Conservation (phyloP, 2,797 vertebrate species). For the Parotocinclus haroldoi region DNA sequence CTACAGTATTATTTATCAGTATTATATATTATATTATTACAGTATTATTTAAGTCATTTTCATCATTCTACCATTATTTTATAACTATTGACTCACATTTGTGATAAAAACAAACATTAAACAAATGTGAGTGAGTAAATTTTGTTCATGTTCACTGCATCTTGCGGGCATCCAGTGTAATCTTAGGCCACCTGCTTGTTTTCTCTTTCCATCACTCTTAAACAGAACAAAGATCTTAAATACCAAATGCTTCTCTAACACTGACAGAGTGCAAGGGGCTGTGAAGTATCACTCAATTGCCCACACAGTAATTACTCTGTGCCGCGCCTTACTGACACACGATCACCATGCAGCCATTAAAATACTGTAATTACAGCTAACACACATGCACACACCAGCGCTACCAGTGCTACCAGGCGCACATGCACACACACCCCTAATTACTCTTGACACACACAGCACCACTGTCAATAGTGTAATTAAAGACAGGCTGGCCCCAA, state of each 20-base stretch:
- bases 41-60: too few species aligned
- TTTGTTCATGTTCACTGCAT: not conserved
- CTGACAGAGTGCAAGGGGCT: slow-evolving; percentile 19
- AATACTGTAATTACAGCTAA: slow-evolving; percentile 50
- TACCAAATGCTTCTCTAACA: slow-evolving; percentile 37
- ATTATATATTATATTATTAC: too few species aligned
- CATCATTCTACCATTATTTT: too few species aligned
- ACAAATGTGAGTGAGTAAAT: too few species aligned
- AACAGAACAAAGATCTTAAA: slow-evolving; percentile 42
- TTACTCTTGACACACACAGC: slow-evolving; percentile 28
- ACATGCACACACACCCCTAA: slow-evolving; percentile 15
- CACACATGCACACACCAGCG: slow-evolving; percentile 34
- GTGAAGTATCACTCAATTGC: slow-evolving; percentile 41
- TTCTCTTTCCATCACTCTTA: slow-evolving; percentile 2
- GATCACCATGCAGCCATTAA: slow-evolving; percentile 47
- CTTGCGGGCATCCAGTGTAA: not conserved
- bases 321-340: slow-evolving; percentile 51
- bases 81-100: too few species aligned
- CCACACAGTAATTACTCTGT: slow-evolving; percentile 50
- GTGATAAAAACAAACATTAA: too few species aligned
- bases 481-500: slow-evolving; percentile 42
- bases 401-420: slow-evolving; percentile 26
- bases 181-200: slow-evolving; percentile 19
- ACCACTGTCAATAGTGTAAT: slow-evolving; percentile 43
- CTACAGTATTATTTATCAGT: too few species aligned